Evolutionary conservation across 2,113 vertebrate genomes (phyloP).

Genomic region (Tragulus kanchil): DNA sequence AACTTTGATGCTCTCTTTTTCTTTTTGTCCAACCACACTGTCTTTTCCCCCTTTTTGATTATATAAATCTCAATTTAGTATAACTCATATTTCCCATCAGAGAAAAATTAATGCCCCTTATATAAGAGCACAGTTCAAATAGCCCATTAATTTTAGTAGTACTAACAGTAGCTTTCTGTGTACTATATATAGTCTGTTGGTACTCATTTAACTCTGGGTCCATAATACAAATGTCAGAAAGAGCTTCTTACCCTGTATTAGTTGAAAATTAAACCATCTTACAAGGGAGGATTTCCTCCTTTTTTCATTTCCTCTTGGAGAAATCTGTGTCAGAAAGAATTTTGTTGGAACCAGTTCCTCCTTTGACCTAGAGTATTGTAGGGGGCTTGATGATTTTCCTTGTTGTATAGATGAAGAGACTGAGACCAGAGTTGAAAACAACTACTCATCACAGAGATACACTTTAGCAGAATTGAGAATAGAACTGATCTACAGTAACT

Average conservation of each 20-base stretch:
- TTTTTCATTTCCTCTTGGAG: background rate
- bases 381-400: background rate
- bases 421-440: background rate
- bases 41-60: background rate
- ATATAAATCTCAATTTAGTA: slow-evolving; percentile 5
- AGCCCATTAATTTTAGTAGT: slow-evolving; percentile 50
- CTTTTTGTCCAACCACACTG: background rate
- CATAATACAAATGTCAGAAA: background rate
- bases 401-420: background rate
- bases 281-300: background rate
- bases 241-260: background rate
- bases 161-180: background rate
- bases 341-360: background rate
- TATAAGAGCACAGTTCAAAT: slow-evolving; percentile 3
- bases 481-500: background rate
- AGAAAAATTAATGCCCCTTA: slow-evolving; percentile 51
- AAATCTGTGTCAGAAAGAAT: background rate
- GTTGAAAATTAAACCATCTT: background rate
- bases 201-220: background rate
- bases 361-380: background rate
- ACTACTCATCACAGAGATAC: background rate
- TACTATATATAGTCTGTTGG: background rate
- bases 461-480: background rate
- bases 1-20: background rate
- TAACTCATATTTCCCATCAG: slow-evolving; percentile 4